Evolutionary conservation across 2,797 vertebrate genomes (phyloP).

Genomic region (Pitangus sulphuratus): DNA sequence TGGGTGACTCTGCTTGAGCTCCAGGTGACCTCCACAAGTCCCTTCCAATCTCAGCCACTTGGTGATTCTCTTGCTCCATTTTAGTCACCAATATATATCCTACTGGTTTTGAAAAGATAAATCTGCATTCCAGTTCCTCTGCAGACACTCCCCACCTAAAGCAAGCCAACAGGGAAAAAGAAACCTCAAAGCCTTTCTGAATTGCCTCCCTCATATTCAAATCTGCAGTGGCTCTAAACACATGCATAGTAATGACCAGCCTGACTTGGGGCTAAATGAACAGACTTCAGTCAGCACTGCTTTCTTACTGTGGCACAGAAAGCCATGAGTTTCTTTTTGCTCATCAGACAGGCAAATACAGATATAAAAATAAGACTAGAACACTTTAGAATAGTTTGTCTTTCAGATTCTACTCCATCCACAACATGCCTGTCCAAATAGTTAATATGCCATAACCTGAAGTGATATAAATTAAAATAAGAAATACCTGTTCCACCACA

Average conservation of each 20-base stretch:
- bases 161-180: background rate
- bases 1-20: background rate
- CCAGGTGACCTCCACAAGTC: background rate
- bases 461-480: background rate
- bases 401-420: background rate
- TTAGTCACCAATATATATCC: background rate
- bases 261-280: conserved; percentile 30
- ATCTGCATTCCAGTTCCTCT: background rate
- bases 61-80: background rate
- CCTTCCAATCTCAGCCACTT: background rate
- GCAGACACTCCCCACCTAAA: background rate
- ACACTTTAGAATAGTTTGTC: background rate
- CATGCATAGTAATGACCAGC: background rate
- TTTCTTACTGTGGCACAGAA: background rate
- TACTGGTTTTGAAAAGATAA: no score
- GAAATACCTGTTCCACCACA: background rate
- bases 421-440: background rate
- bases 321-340: background rate
- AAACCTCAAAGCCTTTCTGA: conserved; percentile 29
- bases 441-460: background rate
- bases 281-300: background rate
- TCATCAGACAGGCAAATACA: background rate
- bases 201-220: background rate
- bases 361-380: background rate
- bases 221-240: conserved; percentile 1